Conservation (phyloP, 2,797 vertebrate genomes). For the Sparidentex hasta region DNA sequence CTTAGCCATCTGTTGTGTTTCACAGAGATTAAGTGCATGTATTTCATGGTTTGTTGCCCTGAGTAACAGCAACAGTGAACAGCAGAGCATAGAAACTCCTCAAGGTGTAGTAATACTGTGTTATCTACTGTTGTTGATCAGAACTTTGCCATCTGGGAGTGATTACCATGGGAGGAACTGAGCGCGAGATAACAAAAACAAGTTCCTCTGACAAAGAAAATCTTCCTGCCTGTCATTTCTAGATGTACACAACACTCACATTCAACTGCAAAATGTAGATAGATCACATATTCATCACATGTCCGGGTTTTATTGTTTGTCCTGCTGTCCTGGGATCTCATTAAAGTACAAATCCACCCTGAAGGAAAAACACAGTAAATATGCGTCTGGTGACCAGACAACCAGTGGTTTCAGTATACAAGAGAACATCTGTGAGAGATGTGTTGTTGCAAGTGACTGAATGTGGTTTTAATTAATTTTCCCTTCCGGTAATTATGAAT, state of each 20-base stretch:
- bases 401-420: not conserved
- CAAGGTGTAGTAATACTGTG: not conserved
- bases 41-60: slow-evolving; percentile 5
- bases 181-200: slow-evolving; percentile 54
- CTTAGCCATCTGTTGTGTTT: slow-evolving; percentile 35
- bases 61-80: not conserved
- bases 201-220: slow-evolving; percentile 43
- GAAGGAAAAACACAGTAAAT: not conserved
- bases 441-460: not conserved
- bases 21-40: slow-evolving; percentile 2
- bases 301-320: slow-evolving; percentile 1
- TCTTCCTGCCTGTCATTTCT: slow-evolving; percentile 17
- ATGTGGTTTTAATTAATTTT: not conserved
- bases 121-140: slow-evolving; percentile 39
- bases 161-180: slow-evolving; percentile 44
- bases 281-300: slow-evolving; percentile 37
- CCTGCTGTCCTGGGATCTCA: not conserved
- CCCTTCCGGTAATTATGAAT: not conserved
- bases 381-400: not conserved
- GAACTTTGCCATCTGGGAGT: slow-evolving; percentile 48
- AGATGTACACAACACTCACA: slow-evolving; percentile 1
- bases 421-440: not conserved
- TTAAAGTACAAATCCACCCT: slow-evolving; percentile 17
- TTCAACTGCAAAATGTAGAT: not conserved
- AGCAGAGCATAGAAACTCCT: slow-evolving; percentile 9